Base-by-base conservation (phyloP, 2,113 vertebrate genomes). In the Tetrao urogallus region DNA sequence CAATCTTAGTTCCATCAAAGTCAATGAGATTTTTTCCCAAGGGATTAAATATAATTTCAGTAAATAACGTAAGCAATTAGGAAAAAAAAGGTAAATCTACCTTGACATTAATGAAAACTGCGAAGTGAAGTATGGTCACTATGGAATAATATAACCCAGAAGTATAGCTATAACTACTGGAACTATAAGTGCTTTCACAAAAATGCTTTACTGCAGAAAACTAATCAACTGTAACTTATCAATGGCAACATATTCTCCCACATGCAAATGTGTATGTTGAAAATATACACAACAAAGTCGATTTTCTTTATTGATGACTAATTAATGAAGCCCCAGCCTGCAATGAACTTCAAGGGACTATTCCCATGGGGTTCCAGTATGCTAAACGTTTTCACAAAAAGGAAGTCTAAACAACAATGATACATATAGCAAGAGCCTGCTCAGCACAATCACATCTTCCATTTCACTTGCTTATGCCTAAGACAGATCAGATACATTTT, bases 21-120 rank as follows among this genome's bases (percentile, higher is more conserved):
- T 30, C n/a, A 83, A 32, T 14, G 21, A 56, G 21, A 48, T 79
- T 78, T 82, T 78, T 64, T 58, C 47, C 47, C 42, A 50, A 81
- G 24, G n/a, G 65, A 78, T 78, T 88, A 89, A 90, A 86, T 34
- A 42, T 60, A 78, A 84, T 87, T 94, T 82, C 36, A 85, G 14
- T 15, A 30, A 75, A 34, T 34, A 78, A 79, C 21, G 32, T 34
- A 88, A 82, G 16, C 6, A 80, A 75, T 3, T 27, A 9, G 48
- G 82, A 7, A 52, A 76, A 52, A 72, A 47, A 76, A 70, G 16
- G 24, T 18, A 67, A 71, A 60, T 8, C 28, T 81, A 34, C 20
- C 57, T 66, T 28, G 52, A 64, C 11, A 36, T 24, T 78, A 89
- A 81, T 81, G 28, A 79, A 47, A 56, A 65, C 25, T 30, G 17